Conservation (phyloP, 2,888 invertebrate genomes). For the Drosophila tanythrix region DNA sequence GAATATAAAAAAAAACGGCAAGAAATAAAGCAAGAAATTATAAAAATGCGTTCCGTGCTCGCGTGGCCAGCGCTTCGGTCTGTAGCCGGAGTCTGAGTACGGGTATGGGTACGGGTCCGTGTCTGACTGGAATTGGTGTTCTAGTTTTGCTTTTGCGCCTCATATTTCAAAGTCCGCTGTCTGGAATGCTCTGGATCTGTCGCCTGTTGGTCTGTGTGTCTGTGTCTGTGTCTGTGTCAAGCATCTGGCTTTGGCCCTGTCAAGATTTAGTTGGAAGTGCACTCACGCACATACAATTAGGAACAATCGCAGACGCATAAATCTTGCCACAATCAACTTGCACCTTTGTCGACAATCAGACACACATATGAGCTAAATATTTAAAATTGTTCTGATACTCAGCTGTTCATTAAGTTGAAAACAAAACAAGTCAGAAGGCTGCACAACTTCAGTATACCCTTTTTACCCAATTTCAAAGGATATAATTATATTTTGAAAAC, state of each 20-base stretch:
- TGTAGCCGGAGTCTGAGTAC: background rate
- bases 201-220: background rate
- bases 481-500: background rate
- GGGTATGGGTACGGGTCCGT: background rate
- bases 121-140: background rate
- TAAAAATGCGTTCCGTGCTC: conserved; percentile 51
- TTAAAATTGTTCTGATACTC: background rate
- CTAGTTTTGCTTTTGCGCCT: conserved; percentile 30
- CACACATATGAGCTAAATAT: too few species aligned
- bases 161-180: conserved; percentile 64
- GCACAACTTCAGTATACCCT: background rate
- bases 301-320: conserved; percentile 44
- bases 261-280: conserved; percentile 13
- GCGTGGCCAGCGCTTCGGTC: background rate
- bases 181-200: conserved; percentile 37
- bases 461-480: background rate
- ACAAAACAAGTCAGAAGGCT: background rate
- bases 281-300: conserved; percentile 27
- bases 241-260: conserved; percentile 15
- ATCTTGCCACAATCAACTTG: conserved; percentile 44
- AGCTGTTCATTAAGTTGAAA: background rate
- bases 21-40: conserved; percentile 35
- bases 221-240: conserved; percentile 9
- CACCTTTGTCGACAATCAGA: conserved; percentile 20
- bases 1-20: background rate